phyloP scores from a whole-genome alignment of 2,888 invertebrate species.

The Amphipoea oculea region DNA sequence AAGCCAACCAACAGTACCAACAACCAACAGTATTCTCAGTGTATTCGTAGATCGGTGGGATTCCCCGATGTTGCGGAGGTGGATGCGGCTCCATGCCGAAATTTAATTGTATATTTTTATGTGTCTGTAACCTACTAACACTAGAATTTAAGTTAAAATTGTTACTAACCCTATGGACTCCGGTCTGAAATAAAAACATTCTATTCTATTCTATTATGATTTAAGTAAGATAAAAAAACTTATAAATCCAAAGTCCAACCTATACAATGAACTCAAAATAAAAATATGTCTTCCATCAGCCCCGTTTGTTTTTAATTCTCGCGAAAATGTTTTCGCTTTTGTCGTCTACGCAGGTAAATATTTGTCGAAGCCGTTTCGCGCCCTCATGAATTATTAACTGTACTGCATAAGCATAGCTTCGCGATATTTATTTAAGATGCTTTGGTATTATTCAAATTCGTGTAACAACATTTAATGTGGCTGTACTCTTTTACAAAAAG shows the following conservation, averaged over 20 bases:
- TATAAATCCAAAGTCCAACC: neutral
- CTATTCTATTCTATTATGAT: too few species aligned
- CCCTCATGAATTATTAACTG: slow-evolving; percentile 57
- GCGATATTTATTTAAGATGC: slow-evolving; percentile 37
- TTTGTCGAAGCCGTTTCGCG: slow-evolving; percentile 49
- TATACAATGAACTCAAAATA: slow-evolving; percentile 10
- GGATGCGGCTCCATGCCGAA: too few species aligned
- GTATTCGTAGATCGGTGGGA: too few species aligned
- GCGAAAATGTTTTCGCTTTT: slow-evolving; percentile 53
- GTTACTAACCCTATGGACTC: too few species aligned
- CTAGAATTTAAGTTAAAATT: too few species aligned
- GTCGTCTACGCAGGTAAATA: slow-evolving; percentile 54
- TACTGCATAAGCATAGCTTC: slow-evolving; percentile 43
- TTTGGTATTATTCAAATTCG: slow-evolving; percentile 1
- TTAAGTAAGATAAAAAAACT: neutral
- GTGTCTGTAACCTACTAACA: too few species aligned
- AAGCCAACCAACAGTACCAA: too few species aligned
- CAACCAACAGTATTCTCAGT: too few species aligned
- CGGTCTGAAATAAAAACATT: too few species aligned
- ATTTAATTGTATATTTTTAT: too few species aligned
- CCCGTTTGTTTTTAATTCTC: slow-evolving; percentile 47
- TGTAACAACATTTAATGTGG: neutral
- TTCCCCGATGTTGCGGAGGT: too few species aligned
- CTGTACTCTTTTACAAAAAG: slow-evolving; percentile 1
- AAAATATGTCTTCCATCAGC: slow-evolving; percentile 37